phyloP scores from a whole-genome alignment of 2,113 vertebrate genomes.

The Turnix velox region DNA sequence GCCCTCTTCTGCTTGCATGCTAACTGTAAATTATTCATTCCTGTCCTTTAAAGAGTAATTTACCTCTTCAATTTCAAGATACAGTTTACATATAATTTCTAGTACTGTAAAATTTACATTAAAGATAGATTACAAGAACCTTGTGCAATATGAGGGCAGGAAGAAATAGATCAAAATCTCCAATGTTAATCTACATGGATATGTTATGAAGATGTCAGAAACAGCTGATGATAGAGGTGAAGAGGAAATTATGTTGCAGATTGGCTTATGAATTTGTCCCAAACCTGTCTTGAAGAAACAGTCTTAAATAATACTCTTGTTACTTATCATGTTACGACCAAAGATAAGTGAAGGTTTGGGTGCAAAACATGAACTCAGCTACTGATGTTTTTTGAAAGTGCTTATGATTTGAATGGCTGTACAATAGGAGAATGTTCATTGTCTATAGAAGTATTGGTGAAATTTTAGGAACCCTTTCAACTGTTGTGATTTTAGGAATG shows the following conservation, averaged over 20 bases:
- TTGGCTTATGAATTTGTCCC: neutral
- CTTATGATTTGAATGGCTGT: neutral
- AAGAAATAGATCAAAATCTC: neutral
- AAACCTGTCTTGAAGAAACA: neutral
- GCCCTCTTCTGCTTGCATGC: neutral
- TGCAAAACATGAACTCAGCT: neutral
- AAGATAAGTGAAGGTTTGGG: neutral
- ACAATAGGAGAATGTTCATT: rapidly evolving
- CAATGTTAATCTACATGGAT: neutral
- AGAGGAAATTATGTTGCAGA: neutral
- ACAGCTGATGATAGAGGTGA: neutral
- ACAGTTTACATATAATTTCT: neutral
- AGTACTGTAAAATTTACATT: neutral
- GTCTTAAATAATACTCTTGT: neutral
- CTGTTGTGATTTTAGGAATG: rapidly evolving
- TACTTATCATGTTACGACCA: neutral
- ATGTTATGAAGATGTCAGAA: neutral
- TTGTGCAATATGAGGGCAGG: neutral
- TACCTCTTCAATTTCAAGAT: neutral
- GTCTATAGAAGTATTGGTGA: neutral
- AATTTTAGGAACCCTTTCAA: neutral
- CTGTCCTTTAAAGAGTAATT: slow-evolving; percentile 6
- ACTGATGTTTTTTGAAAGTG: neutral
- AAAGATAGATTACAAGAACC: neutral
- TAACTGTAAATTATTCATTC: slow-evolving; percentile 9